phyloP scores from a whole-genome alignment of 2,113 vertebrate species.

The Axis porcinus region DNA sequence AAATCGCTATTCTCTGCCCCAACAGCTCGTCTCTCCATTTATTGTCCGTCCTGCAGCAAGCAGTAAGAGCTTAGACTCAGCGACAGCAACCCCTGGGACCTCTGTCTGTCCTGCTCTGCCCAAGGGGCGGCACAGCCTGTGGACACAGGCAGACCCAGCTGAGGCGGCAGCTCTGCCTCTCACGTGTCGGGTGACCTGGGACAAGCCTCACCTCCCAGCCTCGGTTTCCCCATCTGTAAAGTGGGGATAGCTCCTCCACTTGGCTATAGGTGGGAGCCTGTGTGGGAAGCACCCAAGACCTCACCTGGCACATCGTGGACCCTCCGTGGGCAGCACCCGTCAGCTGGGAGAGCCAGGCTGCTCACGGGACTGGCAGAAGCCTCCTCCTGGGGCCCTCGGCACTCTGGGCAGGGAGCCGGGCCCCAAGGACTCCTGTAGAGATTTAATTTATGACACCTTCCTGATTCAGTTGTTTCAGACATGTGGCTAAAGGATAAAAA shows the following conservation, averaged over 20 bases:
- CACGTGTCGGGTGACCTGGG: not conserved
- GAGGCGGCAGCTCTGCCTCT: not conserved
- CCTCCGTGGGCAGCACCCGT: not conserved
- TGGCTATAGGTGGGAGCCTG: not conserved
- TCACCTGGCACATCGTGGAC: not conserved
- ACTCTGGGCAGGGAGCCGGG: not conserved
- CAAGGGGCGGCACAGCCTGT: not conserved
- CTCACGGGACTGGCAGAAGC: rapidly evolving
- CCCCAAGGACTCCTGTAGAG: not conserved
- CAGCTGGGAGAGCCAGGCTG: not conserved
- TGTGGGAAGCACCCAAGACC: not conserved
- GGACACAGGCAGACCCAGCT: not conserved
- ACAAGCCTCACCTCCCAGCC: not conserved
- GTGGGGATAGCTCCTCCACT: not conserved
- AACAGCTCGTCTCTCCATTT: not conserved
- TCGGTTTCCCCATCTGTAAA: not conserved
- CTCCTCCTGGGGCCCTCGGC: not conserved
- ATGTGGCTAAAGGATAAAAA: not conserved
- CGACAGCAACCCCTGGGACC: not conserved
- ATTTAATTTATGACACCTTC: not conserved
- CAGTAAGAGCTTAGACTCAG: not conserved
- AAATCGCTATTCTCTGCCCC: not conserved
- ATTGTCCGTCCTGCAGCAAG: not conserved
- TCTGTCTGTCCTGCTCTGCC: not conserved
- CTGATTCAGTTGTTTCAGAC: not conserved